Conservation (phyloP, 2,797 vertebrate genomes). For the Premnoplex brunnescens region DNA sequence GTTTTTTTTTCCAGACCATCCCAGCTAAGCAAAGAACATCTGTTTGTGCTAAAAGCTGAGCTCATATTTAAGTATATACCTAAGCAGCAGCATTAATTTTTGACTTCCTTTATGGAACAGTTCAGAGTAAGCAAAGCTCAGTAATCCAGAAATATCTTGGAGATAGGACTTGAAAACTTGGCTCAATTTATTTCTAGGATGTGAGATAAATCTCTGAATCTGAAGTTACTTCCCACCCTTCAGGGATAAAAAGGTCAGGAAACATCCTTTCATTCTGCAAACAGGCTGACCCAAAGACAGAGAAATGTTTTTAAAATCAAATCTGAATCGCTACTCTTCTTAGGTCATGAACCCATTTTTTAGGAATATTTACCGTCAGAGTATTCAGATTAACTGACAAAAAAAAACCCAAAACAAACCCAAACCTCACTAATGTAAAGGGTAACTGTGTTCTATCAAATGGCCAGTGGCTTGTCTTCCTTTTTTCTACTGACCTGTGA, state of each 20-base stretch:
- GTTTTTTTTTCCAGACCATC: neutral
- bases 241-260: constrained; percentile 49
- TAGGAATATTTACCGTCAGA: neutral
- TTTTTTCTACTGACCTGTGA: neutral
- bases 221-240: constrained; percentile 9
- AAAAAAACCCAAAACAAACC: too few species aligned
- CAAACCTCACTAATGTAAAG: neutral
- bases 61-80: constrained; percentile 3
- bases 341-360: neutral
- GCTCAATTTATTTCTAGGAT: constrained; percentile 32
- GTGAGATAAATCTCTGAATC: constrained; percentile 30
- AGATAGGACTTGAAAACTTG: constrained; percentile 39
- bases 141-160: constrained; percentile 25
- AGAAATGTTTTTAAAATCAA: constrained; percentile 19
- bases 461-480: neutral
- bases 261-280: constrained; percentile 35
- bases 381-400: neutral
- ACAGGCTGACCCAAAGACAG: neutral
- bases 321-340: neutral
- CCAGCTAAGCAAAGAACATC: constrained; percentile 29
- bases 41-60: constrained; percentile 19
- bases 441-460: neutral
- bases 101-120: constrained; percentile 27
- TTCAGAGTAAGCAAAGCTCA: constrained; percentile 18
- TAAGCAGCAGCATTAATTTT: constrained; percentile 38